phyloP scores from a whole-genome alignment of 1,140 invertebrate species.

The Cyrtorhinus lividipennis region DNA sequence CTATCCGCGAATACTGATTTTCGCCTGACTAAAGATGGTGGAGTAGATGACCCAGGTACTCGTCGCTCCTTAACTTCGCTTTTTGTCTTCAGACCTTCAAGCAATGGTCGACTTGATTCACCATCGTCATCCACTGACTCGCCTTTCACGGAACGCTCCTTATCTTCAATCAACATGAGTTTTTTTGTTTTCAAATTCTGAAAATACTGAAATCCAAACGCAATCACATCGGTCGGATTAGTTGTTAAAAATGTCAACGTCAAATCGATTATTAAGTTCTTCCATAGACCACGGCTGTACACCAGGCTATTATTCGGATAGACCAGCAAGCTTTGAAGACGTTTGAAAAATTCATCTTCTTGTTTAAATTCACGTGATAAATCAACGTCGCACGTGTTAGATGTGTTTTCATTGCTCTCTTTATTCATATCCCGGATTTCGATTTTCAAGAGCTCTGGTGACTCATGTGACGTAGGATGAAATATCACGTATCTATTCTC shows the following conservation, averaged over 20 bases:
- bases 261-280: not conserved
- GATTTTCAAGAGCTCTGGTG: no score
- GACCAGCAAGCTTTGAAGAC: no score
- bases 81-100: not conserved
- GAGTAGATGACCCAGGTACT: no score
- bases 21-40: not conserved
- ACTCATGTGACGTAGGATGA: no score
- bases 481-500: no score
- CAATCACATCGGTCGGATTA: not conserved
- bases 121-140: not conserved
- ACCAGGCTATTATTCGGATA: not conserved
- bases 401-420: no score
- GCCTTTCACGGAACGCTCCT: not conserved
- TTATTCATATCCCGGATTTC: no score
- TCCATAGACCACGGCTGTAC: not conserved
- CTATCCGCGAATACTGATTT: not conserved
- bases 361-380: no score
- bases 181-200: not conserved
- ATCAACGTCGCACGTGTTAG: no score
- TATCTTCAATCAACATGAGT: not conserved
- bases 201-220: not conserved
- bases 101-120: not conserved
- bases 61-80: not conserved
- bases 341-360: no score
- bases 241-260: not conserved